These are phyloP conservation scores for Parazoanthus swiftii DNA, from an alignment of 92 coral and sea anemone genomes.

Conservation along the genomic window DNA sequence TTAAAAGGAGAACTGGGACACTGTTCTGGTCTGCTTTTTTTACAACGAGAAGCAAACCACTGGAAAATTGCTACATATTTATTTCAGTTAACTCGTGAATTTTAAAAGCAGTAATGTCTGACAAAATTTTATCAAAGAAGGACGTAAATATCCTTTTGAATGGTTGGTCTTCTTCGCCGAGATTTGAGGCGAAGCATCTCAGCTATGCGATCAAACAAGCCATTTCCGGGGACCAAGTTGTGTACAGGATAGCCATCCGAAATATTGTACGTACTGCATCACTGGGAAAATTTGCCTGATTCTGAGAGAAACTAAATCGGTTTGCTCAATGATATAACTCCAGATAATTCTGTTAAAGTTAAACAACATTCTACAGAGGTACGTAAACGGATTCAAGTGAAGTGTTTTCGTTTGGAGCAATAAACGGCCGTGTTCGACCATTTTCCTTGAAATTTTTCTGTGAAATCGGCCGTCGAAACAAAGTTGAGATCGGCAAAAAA, in stretches of 20 bases:
- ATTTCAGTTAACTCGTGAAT: slow-evolving; percentile 5
- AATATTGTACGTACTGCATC: slow-evolving; percentile 33
- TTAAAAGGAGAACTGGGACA: slow-evolving; percentile 7
- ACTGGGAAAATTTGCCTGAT: slow-evolving; percentile 33
- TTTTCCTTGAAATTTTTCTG: no score
- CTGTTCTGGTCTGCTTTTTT: slow-evolving; percentile 21
- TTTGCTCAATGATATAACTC: slow-evolving; percentile 50
- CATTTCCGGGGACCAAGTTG: slow-evolving; percentile 50
- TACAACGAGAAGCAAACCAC: slow-evolving; percentile 19
- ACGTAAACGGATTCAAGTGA: slow-evolving; percentile 9
- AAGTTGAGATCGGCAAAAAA: no score
- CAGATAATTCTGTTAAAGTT: slow-evolving; percentile 37
- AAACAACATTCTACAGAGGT: slow-evolving; percentile 24
- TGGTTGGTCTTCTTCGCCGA: slow-evolving; percentile 10
- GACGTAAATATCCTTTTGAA: not conserved
- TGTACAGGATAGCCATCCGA: slow-evolving; percentile 49
- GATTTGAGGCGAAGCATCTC: slow-evolving; percentile 18
- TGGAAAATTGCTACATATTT: not conserved
- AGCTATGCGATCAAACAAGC: slow-evolving; percentile 34
- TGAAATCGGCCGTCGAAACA: no score
- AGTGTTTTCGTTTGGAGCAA: slow-evolving; percentile 8
- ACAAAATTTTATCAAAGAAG: slow-evolving; percentile 11
- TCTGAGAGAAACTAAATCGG: slow-evolving; percentile 37
- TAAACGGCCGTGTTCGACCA: no score
- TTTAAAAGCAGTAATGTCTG: not conserved